Evolutionary conservation across 2,797 vertebrate genomes (phyloP), one percentile per base, ranked within the genome.

Genomic region (Capromys pilorides): DNA sequence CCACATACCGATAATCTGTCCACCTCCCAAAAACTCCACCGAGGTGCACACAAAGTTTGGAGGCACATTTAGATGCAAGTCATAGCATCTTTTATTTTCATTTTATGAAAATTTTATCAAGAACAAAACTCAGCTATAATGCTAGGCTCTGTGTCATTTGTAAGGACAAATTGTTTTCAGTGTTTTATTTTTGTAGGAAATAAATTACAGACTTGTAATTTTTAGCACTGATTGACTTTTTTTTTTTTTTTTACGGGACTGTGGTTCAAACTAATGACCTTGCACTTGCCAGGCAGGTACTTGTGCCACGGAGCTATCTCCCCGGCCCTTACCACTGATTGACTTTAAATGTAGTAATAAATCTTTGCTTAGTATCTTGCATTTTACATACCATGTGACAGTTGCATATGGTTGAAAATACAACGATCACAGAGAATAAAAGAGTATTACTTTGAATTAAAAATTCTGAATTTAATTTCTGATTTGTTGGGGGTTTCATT

Each of bases 101-200:
- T 75, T 79, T 79, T 94, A 62, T 28, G 64, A 85, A 81, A n/a
- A n/a, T n/a, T n/a, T n/a, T 80, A 83, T 51, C 69, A 91, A 62
- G 88, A 89, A 87, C 83, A 33, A 84, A n/a, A 84, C 86, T 86
- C 81, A 91, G 79, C 21, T 31, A 18, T 67, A 10, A n/a, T 91
- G 28, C 7, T 88, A 13, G 45, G 93, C 49, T 75, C 61, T 80
- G 49, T 3, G 91, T 93, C 28, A 88, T 88, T 94, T 89, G 0
- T 81, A 77, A 64, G 28, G 51, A 26, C 83, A 83, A 82, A 62
- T 61, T 89, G 33, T 82, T 49, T 39, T 90, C 84, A 36, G 21
- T 77, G 59, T 71, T 93, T 95, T 85, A 33, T 54, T 88, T 94
- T 89, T 86, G 62, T 80, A 90, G 54, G 7, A 28, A 95, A 2